Conservation (phyloP, 2,888 invertebrate species). For the Eutolmus rufibarbis region DNA sequence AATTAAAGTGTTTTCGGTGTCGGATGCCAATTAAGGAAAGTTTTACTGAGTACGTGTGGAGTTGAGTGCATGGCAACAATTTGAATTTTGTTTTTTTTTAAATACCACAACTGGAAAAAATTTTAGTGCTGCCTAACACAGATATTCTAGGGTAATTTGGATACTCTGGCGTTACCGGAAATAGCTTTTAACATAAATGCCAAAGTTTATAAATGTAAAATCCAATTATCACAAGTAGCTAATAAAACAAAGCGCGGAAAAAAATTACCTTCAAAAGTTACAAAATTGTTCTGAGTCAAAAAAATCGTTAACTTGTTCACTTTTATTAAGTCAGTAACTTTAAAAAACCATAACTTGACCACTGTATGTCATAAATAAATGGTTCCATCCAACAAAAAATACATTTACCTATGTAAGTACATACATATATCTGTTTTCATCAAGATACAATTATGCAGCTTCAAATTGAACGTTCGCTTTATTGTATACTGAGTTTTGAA, state of each 20-base stretch:
- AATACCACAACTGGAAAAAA: not conserved
- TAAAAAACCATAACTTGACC: no score
- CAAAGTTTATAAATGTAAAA: not conserved
- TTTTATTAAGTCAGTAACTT: no score
- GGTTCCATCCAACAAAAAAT: no score
- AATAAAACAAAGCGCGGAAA: no score
- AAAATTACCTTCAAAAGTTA: no score
- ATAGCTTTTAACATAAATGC: not conserved
- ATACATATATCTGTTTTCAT: no score
- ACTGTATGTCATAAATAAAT: no score
- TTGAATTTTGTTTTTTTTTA: not conserved
- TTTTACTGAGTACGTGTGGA: not conserved
- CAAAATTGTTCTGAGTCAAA: not conserved
- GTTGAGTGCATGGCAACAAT: not conserved
- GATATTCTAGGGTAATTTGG: not conserved
- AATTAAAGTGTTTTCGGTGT: not conserved
- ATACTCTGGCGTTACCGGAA: not conserved
- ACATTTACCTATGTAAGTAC: no score
- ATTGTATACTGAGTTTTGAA: no score
- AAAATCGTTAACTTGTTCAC: not conserved
- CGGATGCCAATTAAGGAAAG: not conserved
- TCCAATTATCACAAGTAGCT: not conserved
- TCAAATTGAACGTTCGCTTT: no score
- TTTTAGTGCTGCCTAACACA: not conserved
- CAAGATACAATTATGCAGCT: no score